Conservation (phyloP, 2,888 invertebrate species). For the Latheticus oryzae region DNA sequence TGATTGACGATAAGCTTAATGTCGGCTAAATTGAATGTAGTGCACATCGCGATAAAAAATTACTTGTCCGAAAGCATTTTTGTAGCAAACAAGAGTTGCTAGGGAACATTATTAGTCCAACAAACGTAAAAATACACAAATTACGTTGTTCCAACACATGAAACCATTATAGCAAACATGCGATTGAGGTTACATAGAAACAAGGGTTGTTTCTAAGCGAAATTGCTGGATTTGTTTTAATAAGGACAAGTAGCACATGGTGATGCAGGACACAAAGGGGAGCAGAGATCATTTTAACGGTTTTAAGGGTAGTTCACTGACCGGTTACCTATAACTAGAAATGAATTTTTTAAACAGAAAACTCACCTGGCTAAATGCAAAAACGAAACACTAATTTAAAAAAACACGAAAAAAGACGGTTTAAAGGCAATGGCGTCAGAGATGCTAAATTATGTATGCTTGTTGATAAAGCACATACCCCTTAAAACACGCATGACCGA, state of each 20-base stretch:
- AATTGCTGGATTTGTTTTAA: constrained; percentile 19
- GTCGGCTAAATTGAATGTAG: constrained; percentile 29
- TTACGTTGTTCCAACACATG: constrained; percentile 24
- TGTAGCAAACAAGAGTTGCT: constrained; percentile 35
- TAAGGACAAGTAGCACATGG: constrained; percentile 20
- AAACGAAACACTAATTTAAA: constrained; percentile 40
- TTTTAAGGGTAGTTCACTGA: constrained; percentile 4
- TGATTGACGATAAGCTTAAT: constrained; percentile 31
- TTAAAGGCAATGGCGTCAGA: constrained; percentile 50
- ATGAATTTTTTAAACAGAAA: constrained; percentile 2
- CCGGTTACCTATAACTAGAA: constrained; percentile 9
- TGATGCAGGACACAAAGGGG: constrained; percentile 23
- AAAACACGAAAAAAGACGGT: constrained; percentile 38
- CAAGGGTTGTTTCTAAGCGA: background rate
- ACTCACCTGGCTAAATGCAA: constrained; percentile 31
- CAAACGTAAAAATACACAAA: constrained; percentile 32
- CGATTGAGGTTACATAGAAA: constrained; percentile 8
- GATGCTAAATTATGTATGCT: constrained; percentile 48
- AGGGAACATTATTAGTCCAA: constrained; percentile 32
- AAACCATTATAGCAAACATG: constrained; percentile 29
- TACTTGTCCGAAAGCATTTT: constrained; percentile 20
- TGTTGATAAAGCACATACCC: constrained; percentile 47
- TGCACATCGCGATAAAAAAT: constrained; percentile 34
- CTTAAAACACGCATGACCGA: constrained; percentile 39
- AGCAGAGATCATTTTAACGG: background rate